Conservation (phyloP, 2,888 invertebrate species). For the Trachelus iudaicus region DNA sequence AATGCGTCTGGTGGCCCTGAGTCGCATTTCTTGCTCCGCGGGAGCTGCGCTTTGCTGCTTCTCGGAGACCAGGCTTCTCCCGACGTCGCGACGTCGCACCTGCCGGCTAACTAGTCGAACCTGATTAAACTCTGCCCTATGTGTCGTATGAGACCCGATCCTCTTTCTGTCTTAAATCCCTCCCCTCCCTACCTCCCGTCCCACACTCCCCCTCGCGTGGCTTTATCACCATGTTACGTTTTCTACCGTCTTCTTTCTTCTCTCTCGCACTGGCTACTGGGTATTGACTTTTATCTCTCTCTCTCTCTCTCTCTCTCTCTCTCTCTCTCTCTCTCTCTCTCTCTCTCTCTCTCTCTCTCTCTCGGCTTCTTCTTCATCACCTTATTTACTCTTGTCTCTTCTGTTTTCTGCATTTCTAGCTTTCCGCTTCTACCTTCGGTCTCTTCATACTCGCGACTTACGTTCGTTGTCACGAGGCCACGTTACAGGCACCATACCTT, state of each 20-base stretch:
- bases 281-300: slow-evolving; percentile 13
- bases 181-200: neutral
- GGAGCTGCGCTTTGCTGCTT: slow-evolving; percentile 27
- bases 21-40: slow-evolving; percentile 46
- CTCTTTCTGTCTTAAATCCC: neutral
- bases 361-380: slow-evolving; percentile 11
- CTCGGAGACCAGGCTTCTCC: slow-evolving; percentile 37
- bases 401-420: slow-evolving; percentile 29
- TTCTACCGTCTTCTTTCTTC: slow-evolving; percentile 5
- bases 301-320: slow-evolving; percentile 12
- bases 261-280: neutral
- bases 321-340: slow-evolving; percentile 12
- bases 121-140: slow-evolving; percentile 62
- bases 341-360: slow-evolving; percentile 13
- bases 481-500: slow-evolving; percentile 28
- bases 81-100: slow-evolving; percentile 51
- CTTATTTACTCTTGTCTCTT: slow-evolving; percentile 19
- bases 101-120: slow-evolving; percentile 64
- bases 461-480: slow-evolving; percentile 26
- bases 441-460: slow-evolving; percentile 27
- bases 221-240: neutral
- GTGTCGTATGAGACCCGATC: slow-evolving; percentile 37
- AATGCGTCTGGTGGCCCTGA: slow-evolving; percentile 39
- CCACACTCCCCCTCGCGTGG: neutral
- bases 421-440: slow-evolving; percentile 25